phyloP scores from a whole-genome alignment of 1,140 invertebrate genomes.

The Drosophila parabipectinata region DNA sequence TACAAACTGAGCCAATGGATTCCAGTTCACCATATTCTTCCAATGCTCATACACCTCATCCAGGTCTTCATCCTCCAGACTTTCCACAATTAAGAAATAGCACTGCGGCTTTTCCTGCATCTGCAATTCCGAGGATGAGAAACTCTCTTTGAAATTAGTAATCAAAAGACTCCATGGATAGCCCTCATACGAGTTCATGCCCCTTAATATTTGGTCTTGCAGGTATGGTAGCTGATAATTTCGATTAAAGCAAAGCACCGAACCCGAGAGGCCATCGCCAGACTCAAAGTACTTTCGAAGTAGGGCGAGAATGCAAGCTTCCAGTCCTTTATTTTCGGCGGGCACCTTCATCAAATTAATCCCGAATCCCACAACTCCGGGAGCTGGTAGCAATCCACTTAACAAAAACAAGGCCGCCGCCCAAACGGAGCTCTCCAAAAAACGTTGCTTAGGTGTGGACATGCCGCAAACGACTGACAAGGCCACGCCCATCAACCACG shows the following conservation, averaged over 20 bases:
- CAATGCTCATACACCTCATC: conserved; percentile 64
- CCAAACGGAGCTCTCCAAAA: conserved; percentile 8
- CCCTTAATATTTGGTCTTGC: conserved; percentile 54
- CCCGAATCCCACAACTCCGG: conserved; percentile 50
- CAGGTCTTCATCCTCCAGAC: conserved; percentile 72
- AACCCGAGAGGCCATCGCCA: conserved; percentile 61
- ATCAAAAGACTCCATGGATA: conserved; percentile 63
- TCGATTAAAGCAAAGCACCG: conserved; percentile 61
- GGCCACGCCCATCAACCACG: conserved; percentile 51
- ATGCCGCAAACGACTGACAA: conserved; percentile 56
- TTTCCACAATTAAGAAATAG: conserved; percentile 70
- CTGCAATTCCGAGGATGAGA: not conserved
- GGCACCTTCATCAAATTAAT: conserved; percentile 66
- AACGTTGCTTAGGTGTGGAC: conserved; percentile 43
- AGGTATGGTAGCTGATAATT: conserved; percentile 40
- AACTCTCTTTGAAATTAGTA: conserved; percentile 15
- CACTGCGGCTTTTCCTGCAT: conserved; percentile 75
- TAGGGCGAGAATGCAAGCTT: conserved; percentile 60
- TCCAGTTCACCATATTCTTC: conserved; percentile 75
- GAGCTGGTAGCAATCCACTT: conserved; percentile 1
- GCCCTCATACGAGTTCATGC: conserved; percentile 23
- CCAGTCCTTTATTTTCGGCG: conserved; percentile 41
- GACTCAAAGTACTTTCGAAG: conserved; percentile 73
- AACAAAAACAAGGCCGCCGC: conserved; percentile 34
- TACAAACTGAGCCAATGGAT: conserved; percentile 77